These are phyloP conservation scores for Hafferia zeledoni DNA, from an alignment of 2,797 vertebrate genomes.

Conservation along the genomic window DNA sequence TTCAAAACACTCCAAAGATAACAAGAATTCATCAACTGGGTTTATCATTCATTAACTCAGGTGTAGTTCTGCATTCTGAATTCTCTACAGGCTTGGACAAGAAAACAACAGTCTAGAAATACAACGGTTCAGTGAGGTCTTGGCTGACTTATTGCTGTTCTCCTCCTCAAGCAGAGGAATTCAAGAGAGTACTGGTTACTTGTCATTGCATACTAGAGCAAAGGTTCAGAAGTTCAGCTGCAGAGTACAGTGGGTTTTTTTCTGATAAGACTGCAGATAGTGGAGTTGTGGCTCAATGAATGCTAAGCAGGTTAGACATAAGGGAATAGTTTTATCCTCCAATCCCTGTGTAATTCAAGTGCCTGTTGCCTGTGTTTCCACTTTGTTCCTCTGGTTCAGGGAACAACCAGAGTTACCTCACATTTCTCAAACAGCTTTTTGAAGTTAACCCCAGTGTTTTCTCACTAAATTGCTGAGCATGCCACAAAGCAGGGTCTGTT, in stretches of 20 bases:
- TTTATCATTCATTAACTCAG: neutral
- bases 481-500: neutral
- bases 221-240: neutral
- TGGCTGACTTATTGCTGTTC: neutral
- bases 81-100: neutral
- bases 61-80: neutral
- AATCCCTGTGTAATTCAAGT: neutral
- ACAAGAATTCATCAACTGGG: neutral
- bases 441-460: neutral
- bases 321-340: neutral
- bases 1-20: neutral
- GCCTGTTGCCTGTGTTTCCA: neutral
- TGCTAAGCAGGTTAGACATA: neutral
- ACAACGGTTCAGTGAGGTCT: neutral
- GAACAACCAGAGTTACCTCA: neutral
- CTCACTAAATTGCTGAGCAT: neutral
- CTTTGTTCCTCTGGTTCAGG: neutral
- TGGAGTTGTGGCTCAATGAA: neutral
- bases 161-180: neutral
- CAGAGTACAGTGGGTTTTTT: neutral
- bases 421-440: neutral
- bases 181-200: neutral
- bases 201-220: neutral
- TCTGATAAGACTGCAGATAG: neutral
- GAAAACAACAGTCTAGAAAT: neutral